A percentile compares a stretch with the other conserved stretches of the same genome.
These are phyloP conservation scores for Halcyon leucocephala DNA, from an alignment of 2,797 vertebrate genomes.

Conservation along the genomic window DNA sequence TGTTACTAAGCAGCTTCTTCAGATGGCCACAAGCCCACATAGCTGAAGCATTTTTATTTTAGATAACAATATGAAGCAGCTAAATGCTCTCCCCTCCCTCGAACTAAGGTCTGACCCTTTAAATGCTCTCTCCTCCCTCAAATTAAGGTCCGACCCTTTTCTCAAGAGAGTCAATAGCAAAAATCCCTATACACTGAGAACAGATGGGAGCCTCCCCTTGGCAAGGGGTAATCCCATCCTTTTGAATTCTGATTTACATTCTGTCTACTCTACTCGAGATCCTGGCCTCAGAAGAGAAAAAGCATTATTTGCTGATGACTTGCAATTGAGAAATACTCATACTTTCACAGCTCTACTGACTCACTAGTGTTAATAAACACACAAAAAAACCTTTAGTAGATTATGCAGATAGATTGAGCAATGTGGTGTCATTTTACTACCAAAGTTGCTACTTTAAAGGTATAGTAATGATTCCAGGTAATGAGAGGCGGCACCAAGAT, in stretches of 20 bases:
- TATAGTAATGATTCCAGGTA: neutral
- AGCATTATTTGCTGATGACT: neutral
- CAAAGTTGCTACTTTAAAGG: neutral
- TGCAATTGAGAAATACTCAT: neutral
- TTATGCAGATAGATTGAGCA: neutral
- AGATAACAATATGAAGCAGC: neutral
- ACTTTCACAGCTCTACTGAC: neutral
- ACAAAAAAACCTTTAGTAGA: neutral
- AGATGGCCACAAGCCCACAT: neutral
- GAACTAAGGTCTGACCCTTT: neutral
- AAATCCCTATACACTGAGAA: neutral
- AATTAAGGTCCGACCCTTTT: neutral
- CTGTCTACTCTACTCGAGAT: neutral
- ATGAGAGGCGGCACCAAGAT: neutral
- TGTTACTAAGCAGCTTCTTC: neutral
- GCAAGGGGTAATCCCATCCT: neutral
- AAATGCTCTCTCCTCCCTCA: neutral
- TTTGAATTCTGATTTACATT: conserved; percentile 32
- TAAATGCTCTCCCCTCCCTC: neutral
- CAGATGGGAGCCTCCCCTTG: conserved; percentile 23
- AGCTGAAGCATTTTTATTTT: neutral
- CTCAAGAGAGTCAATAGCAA: neutral
- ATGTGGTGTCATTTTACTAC: neutral
- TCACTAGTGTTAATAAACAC: conserved; percentile 5
- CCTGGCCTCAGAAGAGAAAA: conserved; percentile 43